Percentiles rank a stretch among this genome's conserved stretches.
These are phyloP conservation scores for Zhengitettix transpicula DNA, from an alignment of 2,888 invertebrate species.

Conservation along the genomic window DNA sequence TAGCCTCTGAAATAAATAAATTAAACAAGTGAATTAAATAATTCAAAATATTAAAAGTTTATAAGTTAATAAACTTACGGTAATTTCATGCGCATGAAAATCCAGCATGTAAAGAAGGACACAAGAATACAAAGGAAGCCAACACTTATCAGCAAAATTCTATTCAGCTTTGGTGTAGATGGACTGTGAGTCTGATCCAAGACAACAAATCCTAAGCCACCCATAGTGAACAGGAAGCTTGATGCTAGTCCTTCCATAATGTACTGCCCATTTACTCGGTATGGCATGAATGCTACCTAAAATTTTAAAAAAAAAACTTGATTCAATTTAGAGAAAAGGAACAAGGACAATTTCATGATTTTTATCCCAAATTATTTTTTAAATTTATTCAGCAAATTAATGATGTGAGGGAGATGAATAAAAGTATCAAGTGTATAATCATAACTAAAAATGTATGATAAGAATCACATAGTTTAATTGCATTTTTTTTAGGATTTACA, in stretches of 20 bases:
- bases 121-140: slow-evolving; percentile 85
- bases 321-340: too few relatives aligned
- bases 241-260: slow-evolving; percentile 98
- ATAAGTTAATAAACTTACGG: slow-evolving; percentile 36
- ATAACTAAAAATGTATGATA: too few relatives aligned
- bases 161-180: slow-evolving; percentile 74
- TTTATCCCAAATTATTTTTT: neutral
- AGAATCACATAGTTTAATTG: too few relatives aligned
- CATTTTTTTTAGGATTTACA: too few relatives aligned
- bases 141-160: slow-evolving; percentile 74
- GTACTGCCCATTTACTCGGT: slow-evolving; percentile 95
- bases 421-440: too few relatives aligned
- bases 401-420: too few relatives aligned
- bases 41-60: slow-evolving; percentile 1
- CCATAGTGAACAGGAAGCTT: slow-evolving; percentile 90
- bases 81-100: slow-evolving; percentile 97
- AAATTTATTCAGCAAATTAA: too few relatives aligned
- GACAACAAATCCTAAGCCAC: slow-evolving; percentile 91
- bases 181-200: slow-evolving; percentile 89
- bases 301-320: slow-evolving; percentile 15
- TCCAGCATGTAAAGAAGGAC: slow-evolving; percentile 90
- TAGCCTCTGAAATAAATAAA: slow-evolving; percentile 34
- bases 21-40: slow-evolving; percentile 4
- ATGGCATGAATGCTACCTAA: slow-evolving; percentile 92
- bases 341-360: neutral